Conservation (phyloP, 2,113 vertebrate species). For the Tychaedon coryphoeus region DNA sequence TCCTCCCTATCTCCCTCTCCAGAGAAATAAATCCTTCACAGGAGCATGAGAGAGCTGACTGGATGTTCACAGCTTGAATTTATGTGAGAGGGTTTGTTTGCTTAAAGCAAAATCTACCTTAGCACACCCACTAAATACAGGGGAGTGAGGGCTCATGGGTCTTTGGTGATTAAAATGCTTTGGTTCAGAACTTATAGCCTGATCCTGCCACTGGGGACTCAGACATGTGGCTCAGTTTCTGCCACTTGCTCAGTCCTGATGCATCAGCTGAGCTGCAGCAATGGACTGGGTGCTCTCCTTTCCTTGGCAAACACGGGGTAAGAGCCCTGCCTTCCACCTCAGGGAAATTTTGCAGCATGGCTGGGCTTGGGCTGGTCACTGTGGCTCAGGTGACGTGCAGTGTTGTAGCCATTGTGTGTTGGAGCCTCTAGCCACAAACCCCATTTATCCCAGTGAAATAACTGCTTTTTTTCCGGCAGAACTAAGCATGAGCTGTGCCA, state of each 20-base stretch:
- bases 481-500: not conserved
- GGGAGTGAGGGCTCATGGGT: not conserved
- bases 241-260: slow-evolving; percentile 24
- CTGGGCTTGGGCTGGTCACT: slow-evolving; percentile 8
- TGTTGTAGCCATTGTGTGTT: not conserved
- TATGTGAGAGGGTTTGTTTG: not conserved
- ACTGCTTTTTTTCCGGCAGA: not conserved
- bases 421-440: not conserved
- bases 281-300: not conserved
- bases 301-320: slow-evolving; percentile 21
- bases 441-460: not conserved
- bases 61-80: not conserved
- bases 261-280: slow-evolving; percentile 55
- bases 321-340: slow-evolving; percentile 22
- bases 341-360: not conserved
- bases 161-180: slow-evolving; percentile 55
- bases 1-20: not conserved
- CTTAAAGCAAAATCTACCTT: not conserved
- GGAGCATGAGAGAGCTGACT: not conserved
- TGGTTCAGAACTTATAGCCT: slow-evolving; percentile 44
- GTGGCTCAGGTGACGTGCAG: slow-evolving; percentile 14
- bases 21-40: not conserved
- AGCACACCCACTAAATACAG: not conserved
- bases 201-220: slow-evolving; percentile 40
- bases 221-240: slow-evolving; percentile 43